Evolutionary conservation across 1,140 invertebrate species (phyloP).

Genomic region (Formica selysi): DNA sequence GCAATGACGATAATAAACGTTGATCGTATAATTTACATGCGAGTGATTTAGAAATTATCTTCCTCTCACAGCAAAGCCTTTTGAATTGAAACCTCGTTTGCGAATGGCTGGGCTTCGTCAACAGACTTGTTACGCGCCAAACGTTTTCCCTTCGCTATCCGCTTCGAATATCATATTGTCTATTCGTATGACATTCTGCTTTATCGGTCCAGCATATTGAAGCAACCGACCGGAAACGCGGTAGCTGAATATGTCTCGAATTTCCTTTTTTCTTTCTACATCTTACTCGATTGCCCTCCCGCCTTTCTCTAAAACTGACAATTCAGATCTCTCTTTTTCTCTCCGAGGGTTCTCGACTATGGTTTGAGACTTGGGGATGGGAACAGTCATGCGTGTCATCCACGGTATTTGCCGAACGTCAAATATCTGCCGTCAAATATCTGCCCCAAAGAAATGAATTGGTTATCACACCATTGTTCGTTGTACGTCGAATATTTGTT

Average conservation of each 20-base stretch:
- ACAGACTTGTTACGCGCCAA: slow-evolving; percentile 21
- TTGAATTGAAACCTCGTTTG: slow-evolving; percentile 31
- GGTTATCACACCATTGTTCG: slow-evolving; percentile 32
- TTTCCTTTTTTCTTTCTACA: slow-evolving; percentile 53
- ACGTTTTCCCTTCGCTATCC: slow-evolving; percentile 32
- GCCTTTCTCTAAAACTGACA: slow-evolving; percentile 52
- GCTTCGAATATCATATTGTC: slow-evolving; percentile 52
- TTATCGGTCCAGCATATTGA: slow-evolving; percentile 70
- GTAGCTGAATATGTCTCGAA: slow-evolving; percentile 67
- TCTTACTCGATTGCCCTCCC: slow-evolving; percentile 16
- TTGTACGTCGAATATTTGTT: slow-evolving; percentile 24
- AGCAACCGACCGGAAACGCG: slow-evolving; percentile 65
- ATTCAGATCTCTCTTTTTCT: slow-evolving; percentile 36
- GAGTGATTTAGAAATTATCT: slow-evolving; percentile 32
- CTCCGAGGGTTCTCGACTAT: slow-evolving; percentile 42
- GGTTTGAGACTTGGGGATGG: slow-evolving; percentile 40
- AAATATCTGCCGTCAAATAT: slow-evolving; percentile 54
- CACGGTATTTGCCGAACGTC: slow-evolving; percentile 36
- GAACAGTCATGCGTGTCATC: slow-evolving; percentile 13
- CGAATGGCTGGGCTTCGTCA: neutral
- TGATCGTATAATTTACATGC: neutral
- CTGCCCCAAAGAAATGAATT: slow-evolving; percentile 1
- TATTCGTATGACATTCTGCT: slow-evolving; percentile 33
- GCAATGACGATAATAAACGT: neutral
- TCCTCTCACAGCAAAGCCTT: slow-evolving; percentile 1